Percentiles rank a stretch among this genome's conserved stretches.
Evolutionary conservation across 1,140 invertebrate genomes (phyloP).

Genomic region (Trypoxylus dichotomus): DNA sequence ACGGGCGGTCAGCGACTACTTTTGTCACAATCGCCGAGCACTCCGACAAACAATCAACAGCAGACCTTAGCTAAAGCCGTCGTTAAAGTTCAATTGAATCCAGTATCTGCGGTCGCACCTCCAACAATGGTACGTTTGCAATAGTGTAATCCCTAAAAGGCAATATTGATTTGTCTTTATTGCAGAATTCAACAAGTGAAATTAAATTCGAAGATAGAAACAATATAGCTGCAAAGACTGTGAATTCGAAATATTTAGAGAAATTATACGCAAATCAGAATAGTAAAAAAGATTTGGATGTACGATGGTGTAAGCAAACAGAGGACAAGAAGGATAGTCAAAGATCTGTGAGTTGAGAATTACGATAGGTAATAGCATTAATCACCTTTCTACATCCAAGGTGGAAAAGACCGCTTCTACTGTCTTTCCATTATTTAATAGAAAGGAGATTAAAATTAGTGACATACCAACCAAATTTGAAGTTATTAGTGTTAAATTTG

Average conservation of each 20-base stretch:
- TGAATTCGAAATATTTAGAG: slow-evolving; percentile 48
- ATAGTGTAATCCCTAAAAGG: no score
- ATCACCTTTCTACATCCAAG: slow-evolving; percentile 29
- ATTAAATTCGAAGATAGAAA: slow-evolving; percentile 35
- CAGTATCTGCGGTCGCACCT: slow-evolving; percentile 41
- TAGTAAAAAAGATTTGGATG: slow-evolving; percentile 48
- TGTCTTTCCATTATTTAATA: slow-evolving; percentile 22
- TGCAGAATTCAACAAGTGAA: slow-evolving; percentile 3
- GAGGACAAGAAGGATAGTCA: slow-evolving; percentile 26
- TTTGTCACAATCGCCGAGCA: slow-evolving; percentile 56
- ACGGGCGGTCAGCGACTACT: slow-evolving; percentile 60
- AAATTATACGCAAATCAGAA: slow-evolving; percentile 47
- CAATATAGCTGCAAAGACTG: slow-evolving; percentile 37
- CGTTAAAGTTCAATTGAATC: slow-evolving; percentile 49
- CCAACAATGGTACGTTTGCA: slow-evolving; percentile 27
- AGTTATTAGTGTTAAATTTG: slow-evolving; percentile 19
- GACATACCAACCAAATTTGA: slow-evolving; percentile 26
- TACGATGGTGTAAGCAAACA: slow-evolving; percentile 43
- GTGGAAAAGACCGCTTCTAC: neutral
- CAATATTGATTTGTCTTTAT: neutral
- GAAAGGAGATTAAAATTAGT: slow-evolving; percentile 26
- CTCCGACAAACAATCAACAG: neutral
- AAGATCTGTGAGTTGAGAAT: slow-evolving; percentile 24
- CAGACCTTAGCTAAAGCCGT: slow-evolving; percentile 47
- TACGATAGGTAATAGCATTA: slow-evolving; percentile 20